Evolutionary conservation across 2,888 invertebrate genomes (phyloP).

Genomic region (Mesorhabditis belari): DNA sequence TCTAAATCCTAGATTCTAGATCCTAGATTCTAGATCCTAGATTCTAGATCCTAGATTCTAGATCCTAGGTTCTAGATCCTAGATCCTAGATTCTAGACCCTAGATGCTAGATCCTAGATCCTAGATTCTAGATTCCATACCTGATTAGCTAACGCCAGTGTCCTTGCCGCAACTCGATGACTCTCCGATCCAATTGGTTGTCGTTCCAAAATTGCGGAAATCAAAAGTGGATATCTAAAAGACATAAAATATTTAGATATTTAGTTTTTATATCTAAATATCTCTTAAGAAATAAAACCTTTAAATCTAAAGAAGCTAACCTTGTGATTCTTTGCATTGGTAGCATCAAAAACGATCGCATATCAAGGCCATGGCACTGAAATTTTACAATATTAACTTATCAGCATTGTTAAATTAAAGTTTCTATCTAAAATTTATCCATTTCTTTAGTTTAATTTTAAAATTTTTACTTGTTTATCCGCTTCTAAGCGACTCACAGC

Average conservation of each 20-base stretch:
- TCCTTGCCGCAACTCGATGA: constrained; percentile 68
- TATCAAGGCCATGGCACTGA: constrained; percentile 72
- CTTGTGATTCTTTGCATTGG: constrained; percentile 92
- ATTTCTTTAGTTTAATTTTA: too few species aligned
- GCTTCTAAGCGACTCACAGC: constrained; percentile 65
- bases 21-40: too few species aligned
- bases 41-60: too few species aligned
- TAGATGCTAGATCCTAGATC: too few species aligned
- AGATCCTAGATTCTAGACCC: too few species aligned
- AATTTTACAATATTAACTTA: background rate
- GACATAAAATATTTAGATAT: too few species aligned
- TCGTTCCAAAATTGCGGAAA: constrained; percentile 61
- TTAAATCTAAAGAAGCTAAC: background rate
- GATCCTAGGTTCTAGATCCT: too few species aligned
- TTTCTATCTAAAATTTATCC: too few species aligned
- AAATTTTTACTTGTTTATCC: constrained; percentile 60
- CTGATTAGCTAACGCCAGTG: constrained; percentile 68
- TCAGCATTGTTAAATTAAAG: too few species aligned
- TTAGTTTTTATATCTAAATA: too few species aligned
- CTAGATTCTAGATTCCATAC: background rate
- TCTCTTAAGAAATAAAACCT: too few species aligned
- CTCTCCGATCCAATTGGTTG: constrained; percentile 56
- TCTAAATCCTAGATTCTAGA: too few species aligned
- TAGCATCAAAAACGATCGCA: constrained; percentile 90
- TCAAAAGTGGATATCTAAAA: constrained; percentile 63